phyloP scores from a whole-genome alignment of 2,888 invertebrate genomes.

The Yponomeuta plumbellus region DNA sequence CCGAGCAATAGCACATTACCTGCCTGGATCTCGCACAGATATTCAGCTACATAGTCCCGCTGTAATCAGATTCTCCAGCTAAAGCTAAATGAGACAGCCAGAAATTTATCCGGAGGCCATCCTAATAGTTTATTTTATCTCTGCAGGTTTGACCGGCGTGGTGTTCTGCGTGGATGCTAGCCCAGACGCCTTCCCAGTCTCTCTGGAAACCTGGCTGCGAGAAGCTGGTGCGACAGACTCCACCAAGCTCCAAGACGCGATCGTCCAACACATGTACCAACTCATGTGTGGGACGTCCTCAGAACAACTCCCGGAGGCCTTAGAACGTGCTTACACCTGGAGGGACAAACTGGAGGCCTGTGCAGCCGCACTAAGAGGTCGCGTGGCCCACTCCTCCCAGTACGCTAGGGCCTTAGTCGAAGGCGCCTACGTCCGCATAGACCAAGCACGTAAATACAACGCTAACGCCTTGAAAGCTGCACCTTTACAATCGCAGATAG shows the following conservation, averaged over 20 bases:
- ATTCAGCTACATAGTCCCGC: too few species aligned
- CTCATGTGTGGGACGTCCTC: constrained; percentile 10
- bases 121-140: not conserved
- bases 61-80: too few species aligned
- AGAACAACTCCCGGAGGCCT: constrained; percentile 11
- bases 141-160: constrained; percentile 17
- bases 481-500: constrained; percentile 19
- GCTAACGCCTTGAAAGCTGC: not conserved
- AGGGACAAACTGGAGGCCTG: constrained; percentile 11
- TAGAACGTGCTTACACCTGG: constrained; percentile 15
- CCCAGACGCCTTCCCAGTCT: constrained; percentile 12
- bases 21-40: too few species aligned
- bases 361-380: constrained; percentile 13
- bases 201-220: constrained; percentile 4
- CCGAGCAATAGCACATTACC: not conserved
- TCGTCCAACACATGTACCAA: constrained; percentile 15
- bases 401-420: constrained; percentile 18
- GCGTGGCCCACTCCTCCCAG: constrained; percentile 18
- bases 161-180: constrained; percentile 22
- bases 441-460: constrained; percentile 17
- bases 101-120: too few species aligned
- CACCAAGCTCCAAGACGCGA: constrained; percentile 12
- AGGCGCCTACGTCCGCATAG: constrained; percentile 17
- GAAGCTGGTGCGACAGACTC: constrained; percentile 6
- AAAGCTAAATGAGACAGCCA: too few species aligned